Evolutionary conservation across 1,140 invertebrate species (phyloP), one percentile per base, ranked within the genome.

Genomic region (Meloidogyne floridensis): DNA sequence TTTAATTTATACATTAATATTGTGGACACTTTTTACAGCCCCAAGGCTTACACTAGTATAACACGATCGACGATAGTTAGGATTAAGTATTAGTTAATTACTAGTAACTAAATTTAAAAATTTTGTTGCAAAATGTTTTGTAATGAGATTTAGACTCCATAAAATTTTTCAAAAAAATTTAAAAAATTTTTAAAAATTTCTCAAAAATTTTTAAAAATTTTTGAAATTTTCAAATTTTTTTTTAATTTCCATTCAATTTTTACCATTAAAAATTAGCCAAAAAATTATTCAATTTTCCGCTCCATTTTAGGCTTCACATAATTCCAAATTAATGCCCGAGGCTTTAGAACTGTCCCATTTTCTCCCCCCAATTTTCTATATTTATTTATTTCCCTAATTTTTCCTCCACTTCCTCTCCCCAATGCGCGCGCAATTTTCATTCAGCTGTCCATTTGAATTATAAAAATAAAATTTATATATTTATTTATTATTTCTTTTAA

Each of bases 281-380:
- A 65, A 59, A n/a, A 65, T 65, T n/a, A 65, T 65, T 65, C 59
- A 65, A 65, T 65, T 65, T 65, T 65, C 59, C 59, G 59, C 59
- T 65, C 59, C 5, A 65, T 65, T 65, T 65, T n/a, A n/a, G 59
- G 59, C 59, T 65, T 65, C 59, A 65, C 59, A 65, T 65, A 65
- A 65, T 65, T 65, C 59, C 59, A 65, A 65, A 65, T 65, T 65
- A 65, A 65, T 65, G 59, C 59, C 59, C 59, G 59, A 65, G 59
- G 59, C 59, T 65, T 65, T 65, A 65, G 15, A n/a, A 65, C 59
- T 65, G 59, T 65, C 59, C 59, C 7, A 65, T n/a, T 65, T 65
- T 65, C n/a, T 65, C 59, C 18, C 15, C 59, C n/a, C n/a, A 65
- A 65, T 65, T 65, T 65, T 65, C 59, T 65, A 47, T 47, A 47